A percentile compares a stretch with the other conserved stretches of the same genome.
Conservation (phyloP, 2,888 invertebrate genomes). For the Slavum lentiscoides region DNA sequence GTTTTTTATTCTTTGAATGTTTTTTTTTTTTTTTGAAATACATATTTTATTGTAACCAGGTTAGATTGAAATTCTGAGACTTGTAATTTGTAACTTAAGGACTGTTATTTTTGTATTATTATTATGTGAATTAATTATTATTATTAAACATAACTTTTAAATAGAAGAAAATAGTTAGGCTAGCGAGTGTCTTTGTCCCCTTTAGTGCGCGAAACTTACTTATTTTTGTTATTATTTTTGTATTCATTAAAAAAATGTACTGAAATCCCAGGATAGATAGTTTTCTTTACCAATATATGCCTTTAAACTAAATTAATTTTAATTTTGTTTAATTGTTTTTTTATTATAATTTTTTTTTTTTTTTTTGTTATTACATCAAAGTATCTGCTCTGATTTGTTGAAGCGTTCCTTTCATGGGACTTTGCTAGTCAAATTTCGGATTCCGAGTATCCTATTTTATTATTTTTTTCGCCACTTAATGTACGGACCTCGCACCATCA, state of each 20-base stretch:
- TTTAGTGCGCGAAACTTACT: constrained; percentile 53
- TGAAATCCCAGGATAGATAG: constrained; percentile 51
- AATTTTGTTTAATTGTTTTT: constrained; percentile 52
- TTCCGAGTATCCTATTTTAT: constrained; percentile 53
- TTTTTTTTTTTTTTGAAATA: constrained; percentile 50
- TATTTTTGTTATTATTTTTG: constrained; percentile 54
- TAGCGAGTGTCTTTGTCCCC: constrained; percentile 51
- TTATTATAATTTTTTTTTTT: constrained; percentile 38
- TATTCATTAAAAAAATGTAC: constrained; percentile 49
- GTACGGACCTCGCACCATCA: constrained; percentile 52
- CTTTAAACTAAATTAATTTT: constrained; percentile 52
- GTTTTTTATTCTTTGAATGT: constrained; percentile 52
- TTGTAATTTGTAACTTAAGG: constrained; percentile 54
- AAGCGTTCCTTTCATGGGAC: constrained; percentile 51
- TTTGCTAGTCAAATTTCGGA: constrained; percentile 53
- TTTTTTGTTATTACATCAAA: constrained; percentile 53
- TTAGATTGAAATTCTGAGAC: constrained; percentile 54
- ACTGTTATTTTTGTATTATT: constrained; percentile 53
- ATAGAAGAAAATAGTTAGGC: constrained; percentile 47
- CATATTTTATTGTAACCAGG: constrained; percentile 54
- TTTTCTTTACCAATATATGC: constrained; percentile 48
- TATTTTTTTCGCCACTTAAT: constrained; percentile 45
- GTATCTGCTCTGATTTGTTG: constrained; percentile 53
- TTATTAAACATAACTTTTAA: constrained; percentile 53
- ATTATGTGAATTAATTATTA: constrained; percentile 52